Evolutionary conservation across 2,888 invertebrate species (phyloP).

Genomic region (Heliconius charithonia): DNA sequence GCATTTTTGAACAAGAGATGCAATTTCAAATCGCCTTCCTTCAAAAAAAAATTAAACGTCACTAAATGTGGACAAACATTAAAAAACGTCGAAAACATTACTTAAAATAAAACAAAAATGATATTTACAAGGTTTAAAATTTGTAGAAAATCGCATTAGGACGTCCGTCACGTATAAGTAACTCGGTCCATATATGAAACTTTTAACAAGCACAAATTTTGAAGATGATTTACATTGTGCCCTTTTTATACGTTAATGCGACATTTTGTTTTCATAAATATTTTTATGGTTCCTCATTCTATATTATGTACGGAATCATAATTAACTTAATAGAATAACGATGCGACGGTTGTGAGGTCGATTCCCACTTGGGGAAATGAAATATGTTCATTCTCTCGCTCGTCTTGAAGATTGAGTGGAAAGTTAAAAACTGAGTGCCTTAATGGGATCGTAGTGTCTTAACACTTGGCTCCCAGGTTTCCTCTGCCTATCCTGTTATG

Average conservation of each 20-base stretch:
- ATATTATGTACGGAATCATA: neutral
- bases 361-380: neutral
- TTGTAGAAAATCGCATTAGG: slow-evolving; percentile 36
- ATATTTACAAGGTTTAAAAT: slow-evolving; percentile 29
- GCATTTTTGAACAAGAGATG: too few species aligned
- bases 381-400: neutral
- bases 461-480: neutral
- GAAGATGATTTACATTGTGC: slow-evolving; percentile 38
- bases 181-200: slow-evolving; percentile 48
- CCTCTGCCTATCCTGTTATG: neutral
- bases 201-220: slow-evolving; percentile 50
- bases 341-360: neutral
- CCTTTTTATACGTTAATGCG: slow-evolving; percentile 34
- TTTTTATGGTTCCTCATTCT: neutral
- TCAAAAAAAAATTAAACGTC: too few species aligned
- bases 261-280: slow-evolving; percentile 26
- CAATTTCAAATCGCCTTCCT: too few species aligned
- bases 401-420: neutral
- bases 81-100: neutral
- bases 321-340: too few species aligned
- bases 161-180: slow-evolving; percentile 45
- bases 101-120: slow-evolving; percentile 1
- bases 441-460: neutral
- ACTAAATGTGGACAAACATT: too few species aligned
- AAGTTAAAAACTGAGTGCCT: neutral